Conservation (phyloP, 35 echinoderm and acorn worm species). For the Hemicentrotus pulcherrimus region DNA sequence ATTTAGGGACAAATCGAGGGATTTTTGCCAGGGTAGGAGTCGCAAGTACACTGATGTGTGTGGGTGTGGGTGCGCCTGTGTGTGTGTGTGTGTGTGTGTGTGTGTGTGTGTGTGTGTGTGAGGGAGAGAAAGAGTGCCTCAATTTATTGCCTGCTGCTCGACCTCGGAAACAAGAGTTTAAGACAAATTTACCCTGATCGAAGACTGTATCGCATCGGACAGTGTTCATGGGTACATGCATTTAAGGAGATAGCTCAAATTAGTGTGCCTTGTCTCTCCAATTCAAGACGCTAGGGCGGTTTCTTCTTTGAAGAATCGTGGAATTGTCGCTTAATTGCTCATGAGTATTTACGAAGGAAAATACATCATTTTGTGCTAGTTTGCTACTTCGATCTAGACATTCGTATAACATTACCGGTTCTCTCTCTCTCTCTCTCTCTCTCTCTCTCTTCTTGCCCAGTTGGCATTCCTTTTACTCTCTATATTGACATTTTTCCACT, state of each 20-base stretch:
- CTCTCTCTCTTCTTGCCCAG: not conserved
- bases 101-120: not conserved
- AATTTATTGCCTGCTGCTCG: not conserved
- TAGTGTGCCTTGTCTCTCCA: not conserved
- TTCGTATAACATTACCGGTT: not conserved
- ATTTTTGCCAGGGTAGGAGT: not conserved
- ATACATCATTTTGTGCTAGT: not conserved
- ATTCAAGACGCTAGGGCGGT: not conserved
- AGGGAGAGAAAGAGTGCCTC: not conserved
- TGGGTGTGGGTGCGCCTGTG: not conserved
- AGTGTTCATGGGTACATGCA: conserved; percentile 1
- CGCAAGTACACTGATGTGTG: not conserved
- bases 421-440: not conserved
- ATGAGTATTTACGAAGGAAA: conserved; percentile 6
- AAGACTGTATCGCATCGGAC: not conserved
- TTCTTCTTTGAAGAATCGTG: not conserved
- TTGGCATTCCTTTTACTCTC: not conserved
- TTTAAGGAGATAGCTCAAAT: not conserved
- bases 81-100: not conserved
- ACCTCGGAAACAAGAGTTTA: conserved; percentile 28
- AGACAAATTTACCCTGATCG: conserved; percentile 34
- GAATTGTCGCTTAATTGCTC: not conserved
- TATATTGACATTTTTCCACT: no score
- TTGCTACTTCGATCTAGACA: not conserved
- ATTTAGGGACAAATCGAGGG: not conserved